phyloP scores from a whole-genome alignment of 2,797 vertebrate species.

The Stomatorhinus walkeri region DNA sequence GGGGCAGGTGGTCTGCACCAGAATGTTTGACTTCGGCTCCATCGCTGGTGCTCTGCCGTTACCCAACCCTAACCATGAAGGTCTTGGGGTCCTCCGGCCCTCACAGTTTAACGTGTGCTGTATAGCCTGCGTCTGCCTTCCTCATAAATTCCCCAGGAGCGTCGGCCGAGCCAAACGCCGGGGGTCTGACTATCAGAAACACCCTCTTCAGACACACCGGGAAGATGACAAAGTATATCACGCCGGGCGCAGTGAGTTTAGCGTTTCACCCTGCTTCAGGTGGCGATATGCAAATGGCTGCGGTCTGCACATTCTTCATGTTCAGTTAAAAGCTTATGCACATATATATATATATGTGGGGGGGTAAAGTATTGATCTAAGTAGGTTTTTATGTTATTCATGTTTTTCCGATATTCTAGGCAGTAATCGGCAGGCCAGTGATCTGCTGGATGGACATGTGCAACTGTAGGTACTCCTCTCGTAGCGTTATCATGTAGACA shows the following conservation, averaged over 20 bases:
- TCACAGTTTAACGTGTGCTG: not conserved
- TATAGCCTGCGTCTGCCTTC: slow-evolving; percentile 8
- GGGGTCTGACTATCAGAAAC: not conserved
- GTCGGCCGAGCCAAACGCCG: not conserved
- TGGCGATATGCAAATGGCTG: not conserved
- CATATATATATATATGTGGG: not conserved
- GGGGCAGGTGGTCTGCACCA: not conserved
- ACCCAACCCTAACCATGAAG: not conserved
- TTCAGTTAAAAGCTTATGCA: not conserved
- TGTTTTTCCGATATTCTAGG: not conserved
- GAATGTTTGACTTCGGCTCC: not conserved
- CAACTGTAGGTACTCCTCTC: not conserved
- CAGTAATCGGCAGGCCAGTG: not conserved
- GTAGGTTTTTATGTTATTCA: not conserved
- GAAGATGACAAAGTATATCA: not conserved
- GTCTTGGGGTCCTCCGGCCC: slow-evolving; percentile 1
- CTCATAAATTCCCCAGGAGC: not conserved
- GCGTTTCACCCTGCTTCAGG: not conserved
- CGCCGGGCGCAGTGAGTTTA: not conserved
- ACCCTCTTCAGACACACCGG: slow-evolving; percentile 7
- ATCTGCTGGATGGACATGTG: not conserved
- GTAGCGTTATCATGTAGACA: not conserved
- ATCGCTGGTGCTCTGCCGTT: not conserved
- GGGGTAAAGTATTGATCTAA: not conserved
- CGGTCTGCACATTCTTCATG: not conserved